Conservation (phyloP, 2,888 invertebrate species). For the Ametastegia equiseti region DNA sequence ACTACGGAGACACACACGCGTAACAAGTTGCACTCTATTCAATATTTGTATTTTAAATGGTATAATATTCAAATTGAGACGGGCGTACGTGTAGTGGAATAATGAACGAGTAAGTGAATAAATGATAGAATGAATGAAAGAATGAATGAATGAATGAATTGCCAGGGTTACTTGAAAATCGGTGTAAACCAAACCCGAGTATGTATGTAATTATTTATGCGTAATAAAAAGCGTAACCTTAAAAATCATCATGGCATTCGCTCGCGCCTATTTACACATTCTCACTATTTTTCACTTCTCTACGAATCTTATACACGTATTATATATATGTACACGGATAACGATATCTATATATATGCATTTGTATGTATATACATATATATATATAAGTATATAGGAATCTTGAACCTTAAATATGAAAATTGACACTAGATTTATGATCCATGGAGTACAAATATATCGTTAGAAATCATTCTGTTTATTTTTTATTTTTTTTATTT, state of each 20-base stretch:
- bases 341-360: background rate
- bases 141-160: too few species aligned
- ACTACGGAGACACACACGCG: background rate
- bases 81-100: background rate
- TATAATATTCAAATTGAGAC: background rate
- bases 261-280: background rate
- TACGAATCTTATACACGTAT: background rate
- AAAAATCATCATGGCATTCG: background rate
- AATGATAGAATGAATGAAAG: too few species aligned
- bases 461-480: slow-evolving; percentile 39
- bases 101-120: too few species aligned
- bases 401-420: slow-evolving; percentile 43
- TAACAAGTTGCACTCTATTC: background rate
- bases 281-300: background rate
- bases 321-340: background rate
- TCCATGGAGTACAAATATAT: slow-evolving; percentile 44
- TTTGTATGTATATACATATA: background rate
- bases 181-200: background rate
- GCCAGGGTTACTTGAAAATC: background rate
- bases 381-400: slow-evolving; percentile 45
- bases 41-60: background rate
- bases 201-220: background rate
- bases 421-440: slow-evolving; percentile 50
- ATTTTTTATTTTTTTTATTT: background rate
- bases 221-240: background rate